Percentiles rank a stretch among this genome's conserved stretches.
Conservation (phyloP, 2,113 vertebrate genomes). For the Diphyllodes magnificus region DNA sequence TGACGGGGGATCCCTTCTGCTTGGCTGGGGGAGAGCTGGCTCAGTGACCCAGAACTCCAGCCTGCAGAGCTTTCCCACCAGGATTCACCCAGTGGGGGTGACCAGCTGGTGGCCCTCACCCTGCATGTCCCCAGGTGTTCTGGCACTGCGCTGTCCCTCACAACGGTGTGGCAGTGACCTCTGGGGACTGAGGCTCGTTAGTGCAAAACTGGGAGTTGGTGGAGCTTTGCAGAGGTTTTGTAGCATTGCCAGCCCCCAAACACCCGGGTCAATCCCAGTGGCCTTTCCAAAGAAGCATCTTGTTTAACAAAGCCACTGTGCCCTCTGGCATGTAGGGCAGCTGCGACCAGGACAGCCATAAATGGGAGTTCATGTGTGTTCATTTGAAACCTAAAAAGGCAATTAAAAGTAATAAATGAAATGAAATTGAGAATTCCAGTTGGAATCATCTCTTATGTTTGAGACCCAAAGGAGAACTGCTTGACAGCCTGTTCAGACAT, state of each 20-base stretch:
- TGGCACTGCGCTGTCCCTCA: fast-evolving
- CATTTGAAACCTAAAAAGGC: not conserved
- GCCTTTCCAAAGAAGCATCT: not conserved
- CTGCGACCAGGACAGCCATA: not conserved
- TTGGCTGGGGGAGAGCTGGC: not conserved
- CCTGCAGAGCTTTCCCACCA: not conserved
- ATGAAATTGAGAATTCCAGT: not conserved
- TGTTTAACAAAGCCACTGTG: not conserved
- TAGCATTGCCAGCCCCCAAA: not conserved
- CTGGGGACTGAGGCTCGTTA: not conserved
- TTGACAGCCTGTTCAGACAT: not conserved
- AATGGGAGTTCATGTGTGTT: not conserved
- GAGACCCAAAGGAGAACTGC: not conserved
- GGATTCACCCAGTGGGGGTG: not conserved
- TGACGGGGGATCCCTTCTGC: not conserved
- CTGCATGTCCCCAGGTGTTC: too few relatives aligned
- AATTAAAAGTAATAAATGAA: not conserved
- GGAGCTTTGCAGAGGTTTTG: fast-evolving
- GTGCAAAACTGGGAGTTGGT: not conserved
- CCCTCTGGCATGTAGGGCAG: not conserved
- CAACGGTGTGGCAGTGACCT: not conserved
- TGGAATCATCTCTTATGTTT: not conserved
- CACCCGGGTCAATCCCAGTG: not conserved
- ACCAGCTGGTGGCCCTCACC: not conserved
- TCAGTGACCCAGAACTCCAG: not conserved